These are phyloP conservation scores for Trinectes maculatus DNA, from an alignment of 2,113 vertebrate species.

Conservation along the genomic window DNA sequence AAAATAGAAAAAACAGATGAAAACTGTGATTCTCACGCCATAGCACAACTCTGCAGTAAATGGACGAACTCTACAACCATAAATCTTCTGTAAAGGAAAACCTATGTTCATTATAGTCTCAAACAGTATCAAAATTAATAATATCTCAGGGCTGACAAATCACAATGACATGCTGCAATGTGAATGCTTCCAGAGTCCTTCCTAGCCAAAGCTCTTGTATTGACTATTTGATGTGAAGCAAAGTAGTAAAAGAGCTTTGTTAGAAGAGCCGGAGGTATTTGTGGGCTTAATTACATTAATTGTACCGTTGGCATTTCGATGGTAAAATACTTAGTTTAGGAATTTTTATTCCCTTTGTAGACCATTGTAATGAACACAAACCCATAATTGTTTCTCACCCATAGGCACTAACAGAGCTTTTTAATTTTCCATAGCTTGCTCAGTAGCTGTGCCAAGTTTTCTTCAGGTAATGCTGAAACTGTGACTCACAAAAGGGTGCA, in stretches of 20 bases:
- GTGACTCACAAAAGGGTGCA: slow-evolving; percentile 61
- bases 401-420: slow-evolving; percentile 69
- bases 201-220: slow-evolving; percentile 21
- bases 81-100: slow-evolving; percentile 28
- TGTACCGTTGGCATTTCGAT: slow-evolving; percentile 73
- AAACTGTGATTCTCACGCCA: slow-evolving; percentile 8
- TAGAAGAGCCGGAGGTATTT: slow-evolving; percentile 70
- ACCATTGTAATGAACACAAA: slow-evolving; percentile 76
- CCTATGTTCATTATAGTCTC: slow-evolving; percentile 25
- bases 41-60: slow-evolving; percentile 9
- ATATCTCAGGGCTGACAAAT: slow-evolving; percentile 26
- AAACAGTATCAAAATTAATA: slow-evolving; percentile 17
- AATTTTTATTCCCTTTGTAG: slow-evolving; percentile 78
- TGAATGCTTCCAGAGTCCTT: slow-evolving; percentile 32
- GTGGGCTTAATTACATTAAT: slow-evolving; percentile 76
- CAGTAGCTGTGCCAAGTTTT: slow-evolving; percentile 67
- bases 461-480: slow-evolving; percentile 67
- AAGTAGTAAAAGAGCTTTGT: slow-evolving; percentile 70
- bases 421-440: slow-evolving; percentile 72
- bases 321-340: slow-evolving; percentile 74
- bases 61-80: slow-evolving; percentile 1
- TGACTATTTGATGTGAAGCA: slow-evolving; percentile 42
- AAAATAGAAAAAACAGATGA: neutral
- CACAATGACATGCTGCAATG: slow-evolving; percentile 25
- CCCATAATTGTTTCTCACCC: slow-evolving; percentile 79